These are phyloP conservation scores for Diadema setosum DNA, from an alignment of 35 echinoderm and acorn worm genomes.

Conservation along the genomic window DNA sequence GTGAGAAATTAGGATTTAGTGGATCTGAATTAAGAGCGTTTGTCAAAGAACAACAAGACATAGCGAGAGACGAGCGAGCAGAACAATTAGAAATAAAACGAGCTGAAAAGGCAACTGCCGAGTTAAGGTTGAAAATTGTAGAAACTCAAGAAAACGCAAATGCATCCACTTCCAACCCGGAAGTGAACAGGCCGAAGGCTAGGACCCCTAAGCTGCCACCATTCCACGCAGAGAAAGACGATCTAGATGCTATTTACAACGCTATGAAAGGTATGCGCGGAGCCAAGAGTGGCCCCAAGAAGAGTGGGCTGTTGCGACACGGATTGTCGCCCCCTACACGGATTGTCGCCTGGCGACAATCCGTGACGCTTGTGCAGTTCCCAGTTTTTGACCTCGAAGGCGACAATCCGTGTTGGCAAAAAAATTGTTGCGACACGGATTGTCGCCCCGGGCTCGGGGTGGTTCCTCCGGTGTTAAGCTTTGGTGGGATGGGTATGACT, in stretches of 20 bases:
- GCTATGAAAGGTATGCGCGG: conserved; percentile 48
- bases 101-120: background rate
- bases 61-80: conserved; percentile 45
- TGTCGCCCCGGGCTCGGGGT: too few relatives aligned
- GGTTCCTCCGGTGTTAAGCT: too few relatives aligned
- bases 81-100: conserved; percentile 15
- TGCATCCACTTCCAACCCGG: background rate
- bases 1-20: background rate
- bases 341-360: too few relatives aligned
- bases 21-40: background rate
- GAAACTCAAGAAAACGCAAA: background rate
- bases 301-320: conserved; percentile 54
- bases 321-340: too few relatives aligned
- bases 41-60: background rate
- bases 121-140: conserved; percentile 25
- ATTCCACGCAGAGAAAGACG: conserved; percentile 48
- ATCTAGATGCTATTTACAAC: conserved; percentile 67
- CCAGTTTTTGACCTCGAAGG: too few relatives aligned
- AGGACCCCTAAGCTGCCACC: conserved; percentile 35
- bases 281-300: conserved; percentile 17
- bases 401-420: too few relatives aligned
- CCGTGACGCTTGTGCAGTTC: too few relatives aligned
- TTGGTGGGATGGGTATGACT: too few relatives aligned
- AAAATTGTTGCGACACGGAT: too few relatives aligned
- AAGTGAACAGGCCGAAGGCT: conserved; percentile 3